These are phyloP conservation scores for Aspidiotus rigidus DNA, from an alignment of 2,888 invertebrate species.

Conservation along the genomic window DNA sequence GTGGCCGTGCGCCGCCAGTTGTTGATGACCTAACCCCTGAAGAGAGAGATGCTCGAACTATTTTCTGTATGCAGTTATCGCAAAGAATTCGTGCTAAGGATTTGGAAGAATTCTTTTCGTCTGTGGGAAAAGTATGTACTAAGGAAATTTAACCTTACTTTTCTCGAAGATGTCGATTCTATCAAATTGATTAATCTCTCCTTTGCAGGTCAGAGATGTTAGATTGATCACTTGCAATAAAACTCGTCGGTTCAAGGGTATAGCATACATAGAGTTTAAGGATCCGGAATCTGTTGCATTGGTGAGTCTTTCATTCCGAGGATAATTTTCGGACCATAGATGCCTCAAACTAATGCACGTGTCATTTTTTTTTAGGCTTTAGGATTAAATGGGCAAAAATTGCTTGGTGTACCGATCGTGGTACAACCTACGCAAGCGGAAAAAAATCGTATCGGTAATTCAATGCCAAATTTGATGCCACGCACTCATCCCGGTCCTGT, in stretches of 20 bases:
- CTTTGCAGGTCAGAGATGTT: conserved; percentile 68
- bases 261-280: conserved; percentile 98
- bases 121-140: conserved; percentile 79
- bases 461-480: conserved; percentile 73
- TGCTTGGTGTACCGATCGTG: conserved; percentile 91
- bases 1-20: conserved; percentile 45
- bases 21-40: conserved; percentile 78
- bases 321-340: not conserved
- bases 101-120: conserved; percentile 96
- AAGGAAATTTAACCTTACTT: no score
- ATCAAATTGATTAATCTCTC: not conserved
- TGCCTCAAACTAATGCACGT: not conserved
- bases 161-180: not conserved
- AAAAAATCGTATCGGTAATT: conserved; percentile 83
- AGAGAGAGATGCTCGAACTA: conserved; percentile 95
- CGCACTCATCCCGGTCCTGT: conserved; percentile 89
- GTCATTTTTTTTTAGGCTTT: conserved; percentile 59
- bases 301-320: conserved; percentile 50
- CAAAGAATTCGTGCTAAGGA: conserved; percentile 88
- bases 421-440: conserved; percentile 97
- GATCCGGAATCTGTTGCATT: conserved; percentile 95
- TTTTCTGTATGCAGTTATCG: conserved; percentile 97
- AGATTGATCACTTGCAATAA: conserved; percentile 97
- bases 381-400: conserved; percentile 88
- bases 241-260: conserved; percentile 96